Percentiles rank a stretch among this genome's conserved stretches.
Conservation (phyloP, 2,113 vertebrate genomes). For the Dasyprocta punctata region DNA sequence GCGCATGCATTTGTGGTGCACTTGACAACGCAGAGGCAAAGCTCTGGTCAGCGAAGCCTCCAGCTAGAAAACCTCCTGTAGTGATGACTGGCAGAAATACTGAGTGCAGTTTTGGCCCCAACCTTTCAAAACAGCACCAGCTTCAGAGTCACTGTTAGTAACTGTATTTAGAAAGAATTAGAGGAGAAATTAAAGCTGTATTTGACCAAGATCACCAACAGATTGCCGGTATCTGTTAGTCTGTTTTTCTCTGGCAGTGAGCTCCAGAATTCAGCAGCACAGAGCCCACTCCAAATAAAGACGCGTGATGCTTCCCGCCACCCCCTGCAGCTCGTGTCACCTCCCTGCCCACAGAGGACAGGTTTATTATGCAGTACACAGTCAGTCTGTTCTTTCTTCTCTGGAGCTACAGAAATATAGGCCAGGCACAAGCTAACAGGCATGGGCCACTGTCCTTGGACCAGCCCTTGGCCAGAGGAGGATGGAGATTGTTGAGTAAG, state of each 20-base stretch:
- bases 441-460: not conserved
- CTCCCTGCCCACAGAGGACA: not conserved
- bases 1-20: not conserved
- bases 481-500: not conserved
- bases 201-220: not conserved
- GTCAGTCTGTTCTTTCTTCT: not conserved
- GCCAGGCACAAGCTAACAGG: not conserved
- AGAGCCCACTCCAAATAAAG: not conserved
- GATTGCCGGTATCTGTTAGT: not conserved
- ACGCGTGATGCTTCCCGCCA: accelerated
- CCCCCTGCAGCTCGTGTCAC: accelerated
- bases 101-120: not conserved
- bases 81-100: not conserved
- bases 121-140: not conserved
- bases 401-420: not conserved
- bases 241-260: not conserved
- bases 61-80: accelerated
- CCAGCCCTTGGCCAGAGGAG: not conserved
- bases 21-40: not conserved
- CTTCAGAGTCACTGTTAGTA: not conserved
- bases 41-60: not conserved
- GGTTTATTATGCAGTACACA: accelerated
- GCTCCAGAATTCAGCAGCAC: not conserved
- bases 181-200: not conserved
- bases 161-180: not conserved